These are phyloP conservation scores for Terebella lapidaria DNA, from an alignment of 2,888 invertebrate species.

Conservation along the genomic window DNA sequence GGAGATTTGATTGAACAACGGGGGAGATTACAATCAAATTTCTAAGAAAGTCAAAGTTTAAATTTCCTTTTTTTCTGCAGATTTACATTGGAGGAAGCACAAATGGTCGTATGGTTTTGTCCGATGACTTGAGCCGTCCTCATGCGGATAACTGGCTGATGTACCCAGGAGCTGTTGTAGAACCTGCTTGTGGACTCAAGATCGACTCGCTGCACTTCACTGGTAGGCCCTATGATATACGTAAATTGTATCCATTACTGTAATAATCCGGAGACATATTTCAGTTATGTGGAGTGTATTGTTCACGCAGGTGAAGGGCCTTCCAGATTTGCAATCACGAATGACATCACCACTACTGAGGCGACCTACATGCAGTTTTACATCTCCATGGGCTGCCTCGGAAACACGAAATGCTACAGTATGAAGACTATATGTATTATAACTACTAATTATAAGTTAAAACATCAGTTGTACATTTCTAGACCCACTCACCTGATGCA, in stretches of 20 bases:
- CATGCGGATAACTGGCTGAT: constrained; percentile 45
- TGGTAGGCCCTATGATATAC: too few species aligned
- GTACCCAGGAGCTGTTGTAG: constrained; percentile 44
- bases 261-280: too few species aligned
- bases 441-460: too few species aligned
- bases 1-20: too few species aligned
- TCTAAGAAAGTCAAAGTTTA: too few species aligned
- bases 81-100: constrained; percentile 50
- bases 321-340: constrained; percentile 47
- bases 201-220: constrained; percentile 42
- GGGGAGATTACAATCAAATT: too few species aligned
- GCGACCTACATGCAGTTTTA: constrained; percentile 51
- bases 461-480: too few species aligned
- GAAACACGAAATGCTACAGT: constrained; percentile 42
- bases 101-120: constrained; percentile 39
- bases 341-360: constrained; percentile 48
- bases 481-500: too few species aligned
- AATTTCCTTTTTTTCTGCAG: constrained; percentile 25
- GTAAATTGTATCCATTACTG: too few species aligned
- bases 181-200: constrained; percentile 40
- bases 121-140: constrained; percentile 38
- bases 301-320: constrained; percentile 1
- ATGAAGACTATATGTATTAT: constrained; percentile 11
- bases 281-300: too few species aligned
- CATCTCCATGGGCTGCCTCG: constrained; percentile 48